Conservation (phyloP, 2,113 vertebrate species). For the Pungitius pungitius region DNA sequence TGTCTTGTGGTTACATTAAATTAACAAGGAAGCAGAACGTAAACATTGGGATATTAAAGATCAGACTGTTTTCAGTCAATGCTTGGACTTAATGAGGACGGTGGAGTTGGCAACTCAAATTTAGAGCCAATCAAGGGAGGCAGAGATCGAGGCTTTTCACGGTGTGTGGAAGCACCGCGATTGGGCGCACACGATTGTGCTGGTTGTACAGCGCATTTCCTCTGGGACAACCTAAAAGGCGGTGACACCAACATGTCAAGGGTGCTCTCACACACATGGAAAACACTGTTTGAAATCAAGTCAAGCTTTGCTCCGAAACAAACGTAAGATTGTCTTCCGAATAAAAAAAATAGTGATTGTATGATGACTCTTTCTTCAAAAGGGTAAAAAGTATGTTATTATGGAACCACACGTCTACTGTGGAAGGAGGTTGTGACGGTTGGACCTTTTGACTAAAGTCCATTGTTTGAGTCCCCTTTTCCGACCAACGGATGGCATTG, state of each 20-base stretch:
- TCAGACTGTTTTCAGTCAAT: background rate
- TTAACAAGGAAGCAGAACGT: background rate
- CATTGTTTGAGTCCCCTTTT: background rate
- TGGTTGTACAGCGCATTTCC: background rate
- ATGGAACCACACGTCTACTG: background rate
- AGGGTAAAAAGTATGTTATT: too few species aligned
- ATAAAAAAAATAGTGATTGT: background rate
- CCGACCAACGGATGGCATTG: too few species aligned
- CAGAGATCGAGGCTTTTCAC: background rate
- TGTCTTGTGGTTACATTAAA: background rate
- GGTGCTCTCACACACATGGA: background rate
- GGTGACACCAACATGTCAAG: background rate
- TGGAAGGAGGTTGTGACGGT: background rate
- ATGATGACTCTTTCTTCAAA: background rate
- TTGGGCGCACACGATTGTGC: background rate
- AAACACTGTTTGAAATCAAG: background rate
- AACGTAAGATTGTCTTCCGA: background rate
- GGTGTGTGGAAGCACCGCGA: background rate
- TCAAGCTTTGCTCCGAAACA: too few species aligned
- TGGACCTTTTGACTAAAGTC: background rate
- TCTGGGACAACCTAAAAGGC: constrained; percentile 1
- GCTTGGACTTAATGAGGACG: background rate
- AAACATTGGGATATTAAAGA: background rate
- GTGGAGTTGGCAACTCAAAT: background rate
- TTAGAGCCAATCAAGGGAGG: background rate